A percentile compares a stretch with the other conserved stretches of the same genome.
Conservation (phyloP, 2,113 vertebrate genomes). For the Sula dactylatra region DNA sequence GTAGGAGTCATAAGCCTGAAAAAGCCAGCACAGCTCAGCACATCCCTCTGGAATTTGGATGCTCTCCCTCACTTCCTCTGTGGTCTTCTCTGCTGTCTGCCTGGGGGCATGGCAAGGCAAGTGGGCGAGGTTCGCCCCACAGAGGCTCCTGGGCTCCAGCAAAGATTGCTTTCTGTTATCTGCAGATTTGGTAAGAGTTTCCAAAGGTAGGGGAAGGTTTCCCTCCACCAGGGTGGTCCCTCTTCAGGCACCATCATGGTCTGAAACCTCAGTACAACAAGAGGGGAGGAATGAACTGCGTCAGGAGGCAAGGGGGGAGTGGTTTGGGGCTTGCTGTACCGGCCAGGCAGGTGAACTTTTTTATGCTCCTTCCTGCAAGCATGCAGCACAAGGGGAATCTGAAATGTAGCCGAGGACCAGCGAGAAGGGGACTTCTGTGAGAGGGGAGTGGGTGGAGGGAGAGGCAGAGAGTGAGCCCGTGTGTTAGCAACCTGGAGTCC, state of each 20-base stretch:
- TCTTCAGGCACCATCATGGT: neutral
- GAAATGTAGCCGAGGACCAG: neutral
- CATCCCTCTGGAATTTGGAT: neutral
- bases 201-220: neutral
- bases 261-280: neutral
- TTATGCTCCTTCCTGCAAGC: neutral
- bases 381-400: neutral
- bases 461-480: fast-evolving
- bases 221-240: conserved; percentile 15
- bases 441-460: neutral
- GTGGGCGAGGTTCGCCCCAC: neutral
- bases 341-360: neutral
- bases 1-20: conserved; percentile 9
- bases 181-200: neutral
- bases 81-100: neutral
- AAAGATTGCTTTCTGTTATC: neutral
- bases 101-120: neutral
- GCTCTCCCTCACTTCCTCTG: neutral
- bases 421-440: neutral
- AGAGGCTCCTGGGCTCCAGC: neutral
- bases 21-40: neutral
- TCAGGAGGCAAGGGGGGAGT: neutral
- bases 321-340: neutral
- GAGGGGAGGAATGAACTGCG: neutral
- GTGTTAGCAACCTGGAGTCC: neutral